Evolutionary conservation across 2,113 vertebrate species (phyloP), one percentile per base, ranked within the genome.

Genomic region (Scomber colias): DNA sequence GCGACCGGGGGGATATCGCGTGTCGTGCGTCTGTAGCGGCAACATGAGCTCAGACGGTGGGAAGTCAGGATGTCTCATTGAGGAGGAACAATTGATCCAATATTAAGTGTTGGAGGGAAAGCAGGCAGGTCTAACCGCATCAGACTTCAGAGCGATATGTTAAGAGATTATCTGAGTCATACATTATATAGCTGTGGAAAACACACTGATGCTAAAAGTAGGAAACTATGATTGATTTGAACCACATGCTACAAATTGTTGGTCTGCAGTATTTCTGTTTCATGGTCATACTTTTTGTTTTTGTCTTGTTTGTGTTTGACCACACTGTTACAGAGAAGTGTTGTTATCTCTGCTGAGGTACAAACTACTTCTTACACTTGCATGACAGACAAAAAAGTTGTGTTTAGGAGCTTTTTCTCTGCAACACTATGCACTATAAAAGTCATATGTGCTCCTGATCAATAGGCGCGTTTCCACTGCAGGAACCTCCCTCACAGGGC

Each of bases 31-130:
- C 80, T 82, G n/a, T 15, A 79, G 64, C n/a, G 5, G 86, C 75
- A 90, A 89, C 83, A 63, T 76, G 89, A 92, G 81, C 89, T 77
- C 66, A 50, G 72, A n/a, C 30, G 3, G 46, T 54, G 84, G 79
- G 63, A 84, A 84, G 50, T 81, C 84, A 84, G 89, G 86, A 89
- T 71, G 87, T 82, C 73, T 86, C 80, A 65, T 59, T 69, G 69
- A 81, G 65, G 65, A 71, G 71, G 88, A 85, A 88, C 84, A 87
- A 88, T 88, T 77, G 88, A 91, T 92, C 82, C 66, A 75, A 70
- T 80, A 88, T 81, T 10, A 24, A 71, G 76, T 54, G 79, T 76
- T 83, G 77, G 61, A 82, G 75, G 59, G 51, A 75, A 78, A 72
- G 48, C 81, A 68, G 81, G 76, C 67, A 46, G 75, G 48, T 68